Base-by-base conservation (phyloP, 2,888 invertebrate species). In the Altica lythri region DNA sequence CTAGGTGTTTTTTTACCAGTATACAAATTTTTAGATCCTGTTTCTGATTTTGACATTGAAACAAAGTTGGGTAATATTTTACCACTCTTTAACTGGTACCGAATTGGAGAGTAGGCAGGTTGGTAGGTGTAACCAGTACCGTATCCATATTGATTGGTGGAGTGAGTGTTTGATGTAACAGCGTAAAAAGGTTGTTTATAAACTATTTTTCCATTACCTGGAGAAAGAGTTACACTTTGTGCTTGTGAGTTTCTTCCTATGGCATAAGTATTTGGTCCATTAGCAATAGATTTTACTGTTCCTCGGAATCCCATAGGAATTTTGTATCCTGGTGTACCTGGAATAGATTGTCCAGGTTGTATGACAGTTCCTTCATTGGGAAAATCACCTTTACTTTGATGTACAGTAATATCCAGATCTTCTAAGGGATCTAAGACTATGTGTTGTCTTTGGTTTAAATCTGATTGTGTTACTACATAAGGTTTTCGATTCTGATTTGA, bases 31-130 rank as follows among this genome's bases (percentile, higher is more conserved):
- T 77, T 76, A 17, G 85, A 81, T 4, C 90, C 89, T 0, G 89
- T 87, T 44, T 90, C 86, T 2, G 90, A 90, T 73, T 89, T 91
- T 1, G 89, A 88, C 3, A 90, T 85, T 0, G 91, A 88, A 2
- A 90, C 84, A 72, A 88, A 92, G 67, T 84, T 83, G 48, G 86
- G 84, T 9, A 79, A 79, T n/a, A 80, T 79, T 60, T 80, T 80
- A 0, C 68, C 71, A 55, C 71, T 72, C 63, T 72, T 72, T 25
- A 76, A 52, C 27, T 69, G 68, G 52, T 75, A 72, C 14, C 68
- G 67, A 3, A 69, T 63, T 3, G 76, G 75, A 53, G 63, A 63
- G 37, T 65, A 57, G 16, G 62, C 63, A 8, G 76, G 75, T 62
- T 66, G 66, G 44, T 73, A 73, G 1, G 72, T 69, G 54, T 74